These are phyloP conservation scores for Zeugodacus cucurbitae DNA, from an alignment of 1,140 invertebrate genomes.

Conservation along the genomic window DNA sequence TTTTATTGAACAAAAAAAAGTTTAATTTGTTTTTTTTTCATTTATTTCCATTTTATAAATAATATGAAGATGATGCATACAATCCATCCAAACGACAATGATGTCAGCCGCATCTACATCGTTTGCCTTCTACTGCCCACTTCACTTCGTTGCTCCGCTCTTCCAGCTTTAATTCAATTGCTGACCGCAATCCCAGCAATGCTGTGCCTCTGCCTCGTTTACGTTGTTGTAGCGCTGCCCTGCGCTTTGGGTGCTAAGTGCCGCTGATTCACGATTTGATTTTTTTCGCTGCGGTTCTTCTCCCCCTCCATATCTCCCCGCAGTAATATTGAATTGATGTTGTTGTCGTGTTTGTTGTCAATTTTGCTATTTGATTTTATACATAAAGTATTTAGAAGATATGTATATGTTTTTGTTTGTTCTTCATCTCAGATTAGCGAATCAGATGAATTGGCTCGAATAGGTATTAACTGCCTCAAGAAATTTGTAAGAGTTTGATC, in stretches of 20 bases:
- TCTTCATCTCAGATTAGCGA: too few species aligned
- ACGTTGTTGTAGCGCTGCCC: neutral
- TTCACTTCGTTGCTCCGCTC: neutral
- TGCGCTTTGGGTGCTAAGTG: neutral
- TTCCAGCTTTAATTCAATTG: neutral
- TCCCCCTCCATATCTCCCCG: neutral
- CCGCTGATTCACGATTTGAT: neutral
- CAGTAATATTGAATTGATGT: neutral
- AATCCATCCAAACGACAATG: neutral
- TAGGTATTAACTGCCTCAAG: too few species aligned
- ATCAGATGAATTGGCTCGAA: too few species aligned
- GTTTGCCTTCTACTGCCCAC: neutral
- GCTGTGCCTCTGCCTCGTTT: neutral
- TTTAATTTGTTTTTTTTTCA: neutral
- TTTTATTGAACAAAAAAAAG: neutral
- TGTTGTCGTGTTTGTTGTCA: neutral
- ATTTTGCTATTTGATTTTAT: too few species aligned
- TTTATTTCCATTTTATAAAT: neutral
- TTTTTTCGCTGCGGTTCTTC: neutral
- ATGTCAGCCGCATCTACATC: neutral
- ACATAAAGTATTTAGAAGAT: too few species aligned
- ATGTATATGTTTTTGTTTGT: too few species aligned
- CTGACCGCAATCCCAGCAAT: conserved; percentile 12
- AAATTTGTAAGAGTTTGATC: too few species aligned
- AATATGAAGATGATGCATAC: neutral